Percentiles rank a stretch among this genome's conserved stretches.
Evolutionary conservation across 1,140 invertebrate species (phyloP).

Genomic region (Scylla paramamosain): DNA sequence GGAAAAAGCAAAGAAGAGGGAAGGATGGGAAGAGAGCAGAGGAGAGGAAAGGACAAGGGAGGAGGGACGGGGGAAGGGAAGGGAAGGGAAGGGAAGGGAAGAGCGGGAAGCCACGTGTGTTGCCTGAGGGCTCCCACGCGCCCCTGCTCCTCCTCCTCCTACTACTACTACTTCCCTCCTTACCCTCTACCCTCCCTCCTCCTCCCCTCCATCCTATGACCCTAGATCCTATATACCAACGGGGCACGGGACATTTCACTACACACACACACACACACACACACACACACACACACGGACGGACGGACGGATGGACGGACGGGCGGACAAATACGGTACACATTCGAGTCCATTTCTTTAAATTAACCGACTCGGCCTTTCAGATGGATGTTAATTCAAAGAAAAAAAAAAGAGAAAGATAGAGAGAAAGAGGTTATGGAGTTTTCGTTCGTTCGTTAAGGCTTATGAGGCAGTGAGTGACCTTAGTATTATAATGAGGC

Average conservation of each 20-base stretch:
- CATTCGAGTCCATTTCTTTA: neutral
- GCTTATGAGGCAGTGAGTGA: neutral
- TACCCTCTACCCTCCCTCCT: neutral
- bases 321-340: neutral
- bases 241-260: neutral
- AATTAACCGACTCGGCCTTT: no score
- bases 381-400: no score
- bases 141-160: constrained; percentile 17
- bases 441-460: neutral
- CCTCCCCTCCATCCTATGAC: neutral
- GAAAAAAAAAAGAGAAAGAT: neutral
- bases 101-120: constrained; percentile 37
- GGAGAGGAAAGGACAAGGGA: neutral
- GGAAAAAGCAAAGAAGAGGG: neutral
- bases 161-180: neutral
- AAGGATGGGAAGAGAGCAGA: neutral
- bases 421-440: neutral
- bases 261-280: neutral
- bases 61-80: neutral
- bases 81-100: neutral
- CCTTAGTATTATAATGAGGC: neutral
- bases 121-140: constrained; percentile 46
- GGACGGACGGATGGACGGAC: neutral
- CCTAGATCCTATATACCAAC: no score
- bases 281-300: no score